A percentile compares a stretch with the other conserved stretches of the same genome.
These are phyloP conservation scores for Druon quercuslanigerum DNA, from an alignment of 1,140 invertebrate genomes.

Conservation along the genomic window DNA sequence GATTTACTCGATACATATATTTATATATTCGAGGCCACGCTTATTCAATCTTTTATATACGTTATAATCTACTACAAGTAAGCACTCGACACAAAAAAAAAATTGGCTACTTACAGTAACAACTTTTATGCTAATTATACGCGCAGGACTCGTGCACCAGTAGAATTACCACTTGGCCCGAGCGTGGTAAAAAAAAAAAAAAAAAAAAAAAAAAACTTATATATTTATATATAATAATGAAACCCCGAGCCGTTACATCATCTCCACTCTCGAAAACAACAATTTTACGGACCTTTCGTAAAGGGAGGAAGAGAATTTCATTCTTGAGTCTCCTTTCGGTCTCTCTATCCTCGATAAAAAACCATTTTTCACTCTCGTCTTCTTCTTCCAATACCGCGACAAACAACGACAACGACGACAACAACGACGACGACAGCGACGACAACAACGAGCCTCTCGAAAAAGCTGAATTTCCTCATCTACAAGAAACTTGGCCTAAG, in stretches of 20 bases:
- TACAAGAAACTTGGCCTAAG: conserved; percentile 17
- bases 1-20: conserved; percentile 23
- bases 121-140: conserved; percentile 31
- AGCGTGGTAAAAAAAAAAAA: conserved; percentile 22
- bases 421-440: no score
- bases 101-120: conserved; percentile 40
- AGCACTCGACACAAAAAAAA: conserved; percentile 35
- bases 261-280: no score
- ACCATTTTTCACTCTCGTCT: not conserved
- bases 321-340: conserved; percentile 7
- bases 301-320: not conserved
- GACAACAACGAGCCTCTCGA: not conserved
- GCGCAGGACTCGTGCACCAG: conserved; percentile 28
- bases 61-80: conserved; percentile 34
- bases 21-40: conserved; percentile 35
- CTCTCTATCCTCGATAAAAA: not conserved
- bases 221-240: no score
- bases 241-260: not conserved
- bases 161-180: conserved; percentile 35
- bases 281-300: not conserved
- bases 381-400: not conserved
- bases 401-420: not conserved
- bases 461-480: not conserved
- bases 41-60: conserved; percentile 29
- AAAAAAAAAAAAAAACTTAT: not conserved